Evolutionary conservation across 1,140 invertebrate genomes (phyloP).

Genomic region (Helicoverpa zea): DNA sequence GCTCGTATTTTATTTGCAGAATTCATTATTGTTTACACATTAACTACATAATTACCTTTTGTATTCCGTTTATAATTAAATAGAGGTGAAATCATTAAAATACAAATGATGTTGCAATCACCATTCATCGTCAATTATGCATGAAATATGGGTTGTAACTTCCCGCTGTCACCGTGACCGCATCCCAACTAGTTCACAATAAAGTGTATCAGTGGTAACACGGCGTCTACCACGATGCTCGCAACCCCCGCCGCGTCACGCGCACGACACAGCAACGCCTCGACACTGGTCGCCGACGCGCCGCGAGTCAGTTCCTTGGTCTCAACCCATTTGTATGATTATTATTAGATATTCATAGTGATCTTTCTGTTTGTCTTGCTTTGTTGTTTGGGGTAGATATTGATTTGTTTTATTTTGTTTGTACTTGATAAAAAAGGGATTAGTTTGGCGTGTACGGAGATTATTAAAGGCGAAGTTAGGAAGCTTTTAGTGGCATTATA

Average conservation of each 20-base stretch:
- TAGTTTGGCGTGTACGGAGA: background rate
- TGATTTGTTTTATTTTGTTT: background rate
- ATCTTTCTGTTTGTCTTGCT: constrained; percentile 28
- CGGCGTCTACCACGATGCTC: constrained; percentile 18
- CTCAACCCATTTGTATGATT: constrained; percentile 22
- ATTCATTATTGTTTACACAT: too few relatives aligned
- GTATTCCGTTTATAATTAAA: constrained; percentile 3
- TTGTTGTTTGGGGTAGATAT: constrained; percentile 4
- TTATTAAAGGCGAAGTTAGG: background rate
- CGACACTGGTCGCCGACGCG: background rate
- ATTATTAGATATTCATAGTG: constrained; percentile 35
- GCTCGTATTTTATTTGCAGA: background rate
- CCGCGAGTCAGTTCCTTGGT: background rate
- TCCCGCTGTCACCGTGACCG: background rate
- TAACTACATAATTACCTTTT: background rate
- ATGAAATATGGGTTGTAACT: background rate
- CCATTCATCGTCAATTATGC: background rate
- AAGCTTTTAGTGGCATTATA: too few relatives aligned
- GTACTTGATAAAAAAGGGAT: background rate
- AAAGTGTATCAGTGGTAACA: constrained; percentile 20
- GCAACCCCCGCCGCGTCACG: background rate
- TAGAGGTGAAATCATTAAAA: background rate
- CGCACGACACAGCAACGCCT: background rate
- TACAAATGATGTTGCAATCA: background rate
- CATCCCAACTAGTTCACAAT: constrained; percentile 16